Base-by-base conservation (phyloP, 2,797 vertebrate genomes). In the Acrossocheilus wenchowensis region DNA sequence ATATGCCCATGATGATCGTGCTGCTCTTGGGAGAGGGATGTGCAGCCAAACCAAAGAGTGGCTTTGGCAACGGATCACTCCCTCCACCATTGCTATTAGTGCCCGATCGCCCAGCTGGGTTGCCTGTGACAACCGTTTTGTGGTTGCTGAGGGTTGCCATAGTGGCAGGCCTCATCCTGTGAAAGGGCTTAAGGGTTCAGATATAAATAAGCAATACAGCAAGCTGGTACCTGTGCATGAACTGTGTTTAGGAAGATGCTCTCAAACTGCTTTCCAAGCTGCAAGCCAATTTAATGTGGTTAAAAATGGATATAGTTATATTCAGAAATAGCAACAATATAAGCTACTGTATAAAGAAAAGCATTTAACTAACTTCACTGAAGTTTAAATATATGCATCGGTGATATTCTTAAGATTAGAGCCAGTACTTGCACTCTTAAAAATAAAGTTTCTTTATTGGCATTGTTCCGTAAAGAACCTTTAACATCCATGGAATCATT, bases 61-160 rank as follows among this genome's bases (percentile, higher is more conserved):
- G 90, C 91, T 92, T 90, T 89, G 91, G 94, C 90, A 90, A 62
- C 50, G 78, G 91, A 89, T 90, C 90, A 88, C 91, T 92, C 91
- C 91, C 86, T 82, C 41, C 88, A 85, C 68, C 85, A 83, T 80
- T 81, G 89, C 90, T 90, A 89, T 92, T 92, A 91, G 88, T 87
- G 84, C 89, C 88, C 80, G 84, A 86, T 89, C 89, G 87, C 78
- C 23, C 82, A 91, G 92, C 92, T 92, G 91, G 87, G 82, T 91
- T 92, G 91, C 88, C 90, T 83, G 83, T 92, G 77, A 83, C 36
- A 82, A 93, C 91, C 80, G 88, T 92, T 90, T 87, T 93, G 92
- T 91, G 93, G 94, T 93, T 92, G 87, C 90, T 92, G 91, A 93
- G 91, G 91, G 91, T 90, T 90, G 90, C 91, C 85, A 91, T 88